phyloP scores from a whole-genome alignment of 2,888 invertebrate species.

The Nymphalis c-album region DNA sequence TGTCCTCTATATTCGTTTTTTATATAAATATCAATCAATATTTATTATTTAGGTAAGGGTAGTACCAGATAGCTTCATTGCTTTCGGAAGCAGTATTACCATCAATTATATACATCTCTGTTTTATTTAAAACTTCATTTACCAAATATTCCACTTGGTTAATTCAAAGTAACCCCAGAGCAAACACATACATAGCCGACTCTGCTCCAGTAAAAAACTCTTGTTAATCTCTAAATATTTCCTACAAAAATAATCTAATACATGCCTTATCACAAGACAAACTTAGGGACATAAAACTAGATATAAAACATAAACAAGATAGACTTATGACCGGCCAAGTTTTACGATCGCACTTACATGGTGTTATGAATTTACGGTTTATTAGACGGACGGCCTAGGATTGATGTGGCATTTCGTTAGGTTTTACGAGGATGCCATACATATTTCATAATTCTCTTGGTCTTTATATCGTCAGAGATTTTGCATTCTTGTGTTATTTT shows the following conservation, averaged over 20 bases:
- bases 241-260: background rate
- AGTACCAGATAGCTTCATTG: too few species aligned
- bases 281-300: constrained; percentile 32
- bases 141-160: too few species aligned
- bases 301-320: constrained; percentile 29
- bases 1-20: too few species aligned
- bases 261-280: constrained; percentile 13
- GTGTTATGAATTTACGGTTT: constrained; percentile 25
- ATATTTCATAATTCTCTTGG: background rate
- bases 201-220: too few species aligned
- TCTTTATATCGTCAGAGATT: background rate
- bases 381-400: background rate
- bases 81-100: too few species aligned
- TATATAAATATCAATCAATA: too few species aligned
- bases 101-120: too few species aligned
- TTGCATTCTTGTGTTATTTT: too few species aligned
- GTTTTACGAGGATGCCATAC: background rate
- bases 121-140: too few species aligned
- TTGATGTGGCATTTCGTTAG: constrained; percentile 9
- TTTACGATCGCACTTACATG: constrained; percentile 32
- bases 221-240: background rate
- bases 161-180: too few species aligned
- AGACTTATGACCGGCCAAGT: constrained; percentile 33
- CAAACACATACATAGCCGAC: too few species aligned
- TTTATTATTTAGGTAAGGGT: too few species aligned